Evolutionary conservation across 2,113 vertebrate genomes (phyloP).

Genomic region (Calidris pygmaea): DNA sequence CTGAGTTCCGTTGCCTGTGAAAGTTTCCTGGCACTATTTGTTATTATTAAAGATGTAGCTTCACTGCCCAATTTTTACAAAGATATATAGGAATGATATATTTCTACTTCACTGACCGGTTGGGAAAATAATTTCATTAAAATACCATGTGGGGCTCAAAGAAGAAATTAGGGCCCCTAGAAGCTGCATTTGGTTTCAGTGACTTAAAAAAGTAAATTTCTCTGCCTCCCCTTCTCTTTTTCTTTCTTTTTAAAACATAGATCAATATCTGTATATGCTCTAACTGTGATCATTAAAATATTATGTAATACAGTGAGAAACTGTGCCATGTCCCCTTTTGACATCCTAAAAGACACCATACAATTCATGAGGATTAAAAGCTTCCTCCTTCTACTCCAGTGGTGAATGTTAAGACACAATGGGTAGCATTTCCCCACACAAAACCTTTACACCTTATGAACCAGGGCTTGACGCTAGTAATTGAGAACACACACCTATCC

Average conservation of each 20-base stretch:
- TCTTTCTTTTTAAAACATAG: background rate
- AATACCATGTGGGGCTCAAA: background rate
- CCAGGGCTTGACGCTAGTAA: no score
- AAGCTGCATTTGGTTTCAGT: background rate
- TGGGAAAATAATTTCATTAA: background rate
- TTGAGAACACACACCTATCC: background rate
- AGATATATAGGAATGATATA: background rate
- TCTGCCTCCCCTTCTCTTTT: background rate
- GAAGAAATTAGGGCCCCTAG: background rate
- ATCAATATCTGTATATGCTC: rapidly evolving
- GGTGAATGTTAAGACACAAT: rapidly evolving
- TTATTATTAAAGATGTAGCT: background rate
- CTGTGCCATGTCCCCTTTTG: background rate
- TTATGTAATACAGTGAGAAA: rapidly evolving
- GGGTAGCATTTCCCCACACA: background rate
- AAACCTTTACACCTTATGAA: background rate
- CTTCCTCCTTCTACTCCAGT: background rate
- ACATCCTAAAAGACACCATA: background rate
- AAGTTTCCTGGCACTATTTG: background rate
- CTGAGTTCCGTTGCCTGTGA: background rate
- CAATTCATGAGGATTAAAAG: background rate
- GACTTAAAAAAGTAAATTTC: background rate
- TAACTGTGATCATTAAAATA: background rate
- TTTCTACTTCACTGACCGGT: background rate
- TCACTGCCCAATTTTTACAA: background rate